phyloP scores from a whole-genome alignment of 2,113 vertebrate species.

The Mohoua ochrocephala region DNA sequence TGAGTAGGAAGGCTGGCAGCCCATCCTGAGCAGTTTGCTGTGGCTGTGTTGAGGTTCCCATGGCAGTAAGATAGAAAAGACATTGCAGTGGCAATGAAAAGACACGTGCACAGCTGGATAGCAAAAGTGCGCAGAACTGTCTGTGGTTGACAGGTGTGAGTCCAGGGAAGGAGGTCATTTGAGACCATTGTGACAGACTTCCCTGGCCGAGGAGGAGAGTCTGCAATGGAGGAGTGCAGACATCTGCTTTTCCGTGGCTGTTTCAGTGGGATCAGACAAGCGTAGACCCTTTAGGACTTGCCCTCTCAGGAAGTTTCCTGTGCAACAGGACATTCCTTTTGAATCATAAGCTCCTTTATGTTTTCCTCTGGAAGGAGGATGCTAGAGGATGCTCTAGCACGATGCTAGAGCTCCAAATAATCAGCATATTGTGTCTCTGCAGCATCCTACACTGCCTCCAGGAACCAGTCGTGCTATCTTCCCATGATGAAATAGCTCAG shows the following conservation, averaged over 20 bases:
- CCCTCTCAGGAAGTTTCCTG: background rate
- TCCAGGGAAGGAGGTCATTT: background rate
- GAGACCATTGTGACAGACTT: background rate
- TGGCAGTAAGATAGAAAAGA: background rate
- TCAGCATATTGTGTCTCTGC: background rate
- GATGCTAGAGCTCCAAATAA: background rate
- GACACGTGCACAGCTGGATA: background rate
- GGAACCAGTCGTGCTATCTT: background rate
- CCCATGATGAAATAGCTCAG: background rate
- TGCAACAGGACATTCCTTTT: background rate
- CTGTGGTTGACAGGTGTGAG: background rate
- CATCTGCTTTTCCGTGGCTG: background rate
- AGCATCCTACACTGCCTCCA: background rate
- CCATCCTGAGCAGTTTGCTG: background rate
- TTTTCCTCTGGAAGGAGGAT: background rate
- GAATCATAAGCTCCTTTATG: background rate
- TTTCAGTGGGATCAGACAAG: background rate
- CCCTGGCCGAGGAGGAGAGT: background rate
- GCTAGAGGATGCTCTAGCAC: too few relatives aligned
- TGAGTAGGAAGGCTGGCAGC: background rate
- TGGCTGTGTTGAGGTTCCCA: background rate
- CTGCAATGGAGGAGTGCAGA: background rate
- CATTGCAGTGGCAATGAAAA: too few relatives aligned
- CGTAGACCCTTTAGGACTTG: background rate
- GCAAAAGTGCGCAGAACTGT: background rate